Evolutionary conservation across 2,888 invertebrate species (phyloP).

Genomic region (Lasioglossum pauxillum): DNA sequence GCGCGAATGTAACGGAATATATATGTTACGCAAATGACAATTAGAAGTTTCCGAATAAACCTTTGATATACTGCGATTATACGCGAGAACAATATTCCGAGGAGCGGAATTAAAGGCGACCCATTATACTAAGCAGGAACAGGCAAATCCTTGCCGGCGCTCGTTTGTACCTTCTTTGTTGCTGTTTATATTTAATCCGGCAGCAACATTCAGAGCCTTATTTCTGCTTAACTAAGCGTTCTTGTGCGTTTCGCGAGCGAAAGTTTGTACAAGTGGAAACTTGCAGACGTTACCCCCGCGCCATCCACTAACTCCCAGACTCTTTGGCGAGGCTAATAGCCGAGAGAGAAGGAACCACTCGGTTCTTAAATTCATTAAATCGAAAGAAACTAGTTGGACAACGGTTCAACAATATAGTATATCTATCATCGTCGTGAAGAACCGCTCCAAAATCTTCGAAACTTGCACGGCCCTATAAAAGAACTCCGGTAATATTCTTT

Average conservation of each 20-base stretch:
- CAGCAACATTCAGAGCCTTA: constrained; percentile 57
- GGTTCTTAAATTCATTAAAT: constrained; percentile 45
- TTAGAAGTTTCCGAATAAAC: constrained; percentile 19
- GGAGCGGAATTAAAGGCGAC: constrained; percentile 17
- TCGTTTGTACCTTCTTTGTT: constrained; percentile 49
- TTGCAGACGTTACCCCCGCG: constrained; percentile 60
- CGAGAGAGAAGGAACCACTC: constrained; percentile 23
- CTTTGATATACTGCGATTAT: constrained; percentile 40
- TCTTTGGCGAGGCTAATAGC: constrained; percentile 63
- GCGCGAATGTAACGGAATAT: not conserved
- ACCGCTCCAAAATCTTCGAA: not conserved
- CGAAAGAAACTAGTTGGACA: not conserved
- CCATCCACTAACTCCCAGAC: constrained; percentile 59
- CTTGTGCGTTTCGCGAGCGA: constrained; percentile 43
- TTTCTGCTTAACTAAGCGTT: constrained; percentile 68
- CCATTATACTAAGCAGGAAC: constrained; percentile 24
- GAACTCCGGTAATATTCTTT: not conserved
- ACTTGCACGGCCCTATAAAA: not conserved
- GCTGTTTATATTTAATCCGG: constrained; percentile 58
- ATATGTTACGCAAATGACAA: constrained; percentile 8
- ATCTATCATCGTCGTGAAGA: not conserved
- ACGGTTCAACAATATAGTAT: not conserved
- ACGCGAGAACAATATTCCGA: constrained; percentile 25
- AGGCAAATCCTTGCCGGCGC: constrained; percentile 39
- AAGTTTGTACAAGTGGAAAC: constrained; percentile 64